A percentile compares a stretch with the other conserved stretches of the same genome.
Conservation (phyloP, 2,113 vertebrate species). For the Heptranchias perlo region DNA sequence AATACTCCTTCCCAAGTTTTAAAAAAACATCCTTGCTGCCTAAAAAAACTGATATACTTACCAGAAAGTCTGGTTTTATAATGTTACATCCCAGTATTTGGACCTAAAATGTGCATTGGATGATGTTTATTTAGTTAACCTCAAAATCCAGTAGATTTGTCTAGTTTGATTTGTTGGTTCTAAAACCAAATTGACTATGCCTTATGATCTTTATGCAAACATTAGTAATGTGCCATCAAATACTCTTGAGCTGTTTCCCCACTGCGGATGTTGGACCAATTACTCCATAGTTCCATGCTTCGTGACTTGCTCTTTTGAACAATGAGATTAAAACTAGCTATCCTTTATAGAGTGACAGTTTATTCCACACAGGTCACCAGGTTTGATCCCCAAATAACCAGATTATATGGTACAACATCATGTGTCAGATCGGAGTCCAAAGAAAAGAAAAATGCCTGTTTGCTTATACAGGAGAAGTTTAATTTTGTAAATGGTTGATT, state of each 20-base stretch:
- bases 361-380: background rate
- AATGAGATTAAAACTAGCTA: background rate
- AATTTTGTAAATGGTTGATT: background rate
- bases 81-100: background rate
- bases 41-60: background rate
- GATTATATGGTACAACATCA: background rate
- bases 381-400: background rate
- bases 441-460: background rate
- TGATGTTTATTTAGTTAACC: background rate
- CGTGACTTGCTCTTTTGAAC: background rate
- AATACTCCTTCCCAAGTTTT: background rate
- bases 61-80: background rate
- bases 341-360: background rate
- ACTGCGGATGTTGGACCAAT: background rate
- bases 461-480: background rate
- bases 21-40: background rate
- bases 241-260: background rate
- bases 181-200: background rate
- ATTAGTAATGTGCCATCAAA: background rate
- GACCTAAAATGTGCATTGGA: background rate
- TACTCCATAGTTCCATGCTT: background rate
- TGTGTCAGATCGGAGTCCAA: background rate
- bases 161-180: background rate
- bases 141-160: background rate
- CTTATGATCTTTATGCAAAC: background rate